Evolutionary conservation across 2,888 invertebrate genomes (phyloP), one percentile per base, ranked within the genome.

Genomic region (Disparrhopalites patrizii): DNA sequence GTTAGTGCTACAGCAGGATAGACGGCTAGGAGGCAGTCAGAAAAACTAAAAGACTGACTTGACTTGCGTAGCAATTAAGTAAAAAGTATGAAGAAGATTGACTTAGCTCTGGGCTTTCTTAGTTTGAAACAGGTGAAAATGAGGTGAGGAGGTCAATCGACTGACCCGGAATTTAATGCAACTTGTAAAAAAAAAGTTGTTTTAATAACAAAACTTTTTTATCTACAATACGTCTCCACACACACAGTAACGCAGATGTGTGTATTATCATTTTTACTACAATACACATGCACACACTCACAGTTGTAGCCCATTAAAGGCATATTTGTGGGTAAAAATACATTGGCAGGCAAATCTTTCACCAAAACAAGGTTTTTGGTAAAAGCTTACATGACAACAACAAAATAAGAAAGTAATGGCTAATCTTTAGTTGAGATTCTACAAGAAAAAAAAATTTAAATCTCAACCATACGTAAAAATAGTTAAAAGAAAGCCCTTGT

Each of bases 121-220:
- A 40, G 31, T 43, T 62, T 40, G 54, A 62, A 55, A 55, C 68
- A 70, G 68, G 72, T 72, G 71, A 74, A 74, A 74, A 71, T 74
- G 73, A 74, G 73, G 73, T 72, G 72, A 74, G 70, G 67, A 73
- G 72, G 73, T 72, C 73, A 72, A 69, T 69, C 69, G 62, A 68
- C 70, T 72, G 72, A 72, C 72, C 72, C 71, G 73, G 73, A 73
- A 73, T 71, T 67, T 67, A 65, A 56, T 30, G 30, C 43, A 58
- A 50, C 55, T 64, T 58, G 50, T 33, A 38, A 52, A 31, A 58
- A n/a, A 31, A 52, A n/a, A n/a, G n/a, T n/a, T n/a, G n/a, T 23
- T 36, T 27, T 61, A 31, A 28, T 2, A 7, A 54, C 52, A 28
- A 52, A 52, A n/a, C 33, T 54, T 31, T 30, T 20, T 15, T 31